Evolutionary conservation across 2,888 invertebrate genomes (phyloP).

Genomic region (Pyrocoelia pectoralis): DNA sequence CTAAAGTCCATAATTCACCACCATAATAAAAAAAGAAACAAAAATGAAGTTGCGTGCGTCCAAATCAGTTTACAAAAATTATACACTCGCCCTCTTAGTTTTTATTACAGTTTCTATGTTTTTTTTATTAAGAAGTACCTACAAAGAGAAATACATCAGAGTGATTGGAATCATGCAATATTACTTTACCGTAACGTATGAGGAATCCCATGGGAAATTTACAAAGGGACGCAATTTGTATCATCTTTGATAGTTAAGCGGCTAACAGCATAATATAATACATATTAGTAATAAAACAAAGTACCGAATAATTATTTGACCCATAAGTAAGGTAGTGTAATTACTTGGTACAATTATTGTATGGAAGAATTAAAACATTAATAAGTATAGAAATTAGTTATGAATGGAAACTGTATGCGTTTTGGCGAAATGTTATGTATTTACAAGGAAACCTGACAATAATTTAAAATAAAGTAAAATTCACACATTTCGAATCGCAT

Average conservation of each 20-base stretch:
- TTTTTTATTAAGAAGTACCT: too few relatives aligned
- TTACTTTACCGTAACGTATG: conserved; percentile 15
- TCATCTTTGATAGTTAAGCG: conserved; percentile 23
- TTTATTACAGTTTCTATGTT: neutral
- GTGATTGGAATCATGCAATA: conserved; percentile 8
- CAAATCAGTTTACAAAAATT: neutral
- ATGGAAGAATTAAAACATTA: too few relatives aligned
- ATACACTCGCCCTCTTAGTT: neutral
- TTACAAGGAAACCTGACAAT: too few relatives aligned
- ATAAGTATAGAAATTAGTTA: too few relatives aligned
- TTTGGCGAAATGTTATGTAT: too few relatives aligned
- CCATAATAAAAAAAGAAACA: conserved; percentile 28
- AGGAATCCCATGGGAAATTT: conserved; percentile 24
- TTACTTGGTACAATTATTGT: too few relatives aligned
- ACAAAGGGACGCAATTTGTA: conserved; percentile 21
- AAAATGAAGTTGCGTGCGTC: conserved; percentile 13
- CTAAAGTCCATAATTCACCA: conserved; percentile 26
- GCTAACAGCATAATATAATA: conserved; percentile 14
- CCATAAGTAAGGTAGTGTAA: too few relatives aligned
- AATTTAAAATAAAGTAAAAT: too few relatives aligned
- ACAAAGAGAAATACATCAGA: neutral
- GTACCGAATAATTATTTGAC: too few relatives aligned
- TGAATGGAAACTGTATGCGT: too few relatives aligned
- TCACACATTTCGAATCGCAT: too few relatives aligned
- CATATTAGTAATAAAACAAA: neutral